Conservation (phyloP, 2,113 vertebrate species). For the Oenanthe oenanthe region DNA sequence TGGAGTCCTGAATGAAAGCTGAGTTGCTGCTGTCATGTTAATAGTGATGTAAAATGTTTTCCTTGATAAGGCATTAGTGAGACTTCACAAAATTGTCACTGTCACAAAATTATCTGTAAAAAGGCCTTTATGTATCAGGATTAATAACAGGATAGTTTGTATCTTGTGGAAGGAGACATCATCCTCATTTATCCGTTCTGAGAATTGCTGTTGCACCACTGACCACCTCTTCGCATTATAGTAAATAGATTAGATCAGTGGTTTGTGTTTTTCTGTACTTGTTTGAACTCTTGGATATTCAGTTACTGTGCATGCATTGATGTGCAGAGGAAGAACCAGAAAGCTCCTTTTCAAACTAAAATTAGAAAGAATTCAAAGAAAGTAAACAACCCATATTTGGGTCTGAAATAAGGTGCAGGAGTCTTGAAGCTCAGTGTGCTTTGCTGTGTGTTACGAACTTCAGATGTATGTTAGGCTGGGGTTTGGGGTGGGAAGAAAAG, state of each 20-base stretch:
- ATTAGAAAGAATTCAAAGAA: background rate
- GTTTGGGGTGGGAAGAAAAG: background rate
- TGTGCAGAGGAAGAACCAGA: background rate
- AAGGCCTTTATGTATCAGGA: background rate
- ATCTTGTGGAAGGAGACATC: background rate
- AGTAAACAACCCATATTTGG: background rate
- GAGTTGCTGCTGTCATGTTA: background rate
- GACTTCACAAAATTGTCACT: background rate
- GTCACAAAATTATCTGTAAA: background rate
- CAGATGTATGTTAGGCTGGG: background rate
- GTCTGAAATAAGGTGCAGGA: background rate
- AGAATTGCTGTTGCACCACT: background rate
- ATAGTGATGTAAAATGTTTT: background rate
- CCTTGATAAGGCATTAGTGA: background rate
- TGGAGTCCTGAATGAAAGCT: background rate
- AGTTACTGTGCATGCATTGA: background rate
- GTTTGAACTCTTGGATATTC: background rate
- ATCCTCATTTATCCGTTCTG: background rate
- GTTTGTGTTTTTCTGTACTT: background rate
- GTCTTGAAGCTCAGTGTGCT: background rate
- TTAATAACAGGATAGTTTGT: background rate
- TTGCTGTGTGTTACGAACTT: background rate
- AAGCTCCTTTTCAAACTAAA: background rate
- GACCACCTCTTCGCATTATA: background rate
- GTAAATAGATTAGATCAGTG: background rate